These are phyloP conservation scores for Prorops nasuta DNA, from an alignment of 1,140 invertebrate species.

Conservation along the genomic window DNA sequence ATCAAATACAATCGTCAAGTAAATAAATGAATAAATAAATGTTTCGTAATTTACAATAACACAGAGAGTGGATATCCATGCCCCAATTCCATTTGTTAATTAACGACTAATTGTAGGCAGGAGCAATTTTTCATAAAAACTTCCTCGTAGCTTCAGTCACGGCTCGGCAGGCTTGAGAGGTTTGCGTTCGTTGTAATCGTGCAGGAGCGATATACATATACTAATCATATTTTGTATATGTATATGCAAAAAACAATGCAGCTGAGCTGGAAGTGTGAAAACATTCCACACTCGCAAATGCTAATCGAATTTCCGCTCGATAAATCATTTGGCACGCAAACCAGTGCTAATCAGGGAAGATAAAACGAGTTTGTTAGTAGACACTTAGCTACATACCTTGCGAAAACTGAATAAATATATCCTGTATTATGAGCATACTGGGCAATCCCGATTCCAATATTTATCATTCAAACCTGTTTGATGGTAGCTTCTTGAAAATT, in stretches of 20 bases:
- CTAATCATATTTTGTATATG: no score
- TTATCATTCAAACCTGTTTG: background rate
- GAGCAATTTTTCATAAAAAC: background rate
- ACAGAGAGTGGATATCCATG: conserved; percentile 13
- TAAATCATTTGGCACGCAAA: background rate
- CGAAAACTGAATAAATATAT: background rate
- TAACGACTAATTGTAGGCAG: background rate
- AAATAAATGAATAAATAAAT: conserved; percentile 46
- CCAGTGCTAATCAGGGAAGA: background rate
- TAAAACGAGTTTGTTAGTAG: background rate
- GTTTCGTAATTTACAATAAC: conserved; percentile 43
- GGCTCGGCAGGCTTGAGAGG: no score
- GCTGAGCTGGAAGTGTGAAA: background rate
- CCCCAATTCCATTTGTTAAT: background rate
- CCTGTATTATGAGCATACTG: background rate
- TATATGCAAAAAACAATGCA: background rate
- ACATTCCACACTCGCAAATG: background rate
- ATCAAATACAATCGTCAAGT: conserved; percentile 41
- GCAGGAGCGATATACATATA: no score
- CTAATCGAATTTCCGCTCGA: background rate
- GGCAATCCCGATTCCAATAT: background rate
- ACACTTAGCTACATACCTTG: background rate
- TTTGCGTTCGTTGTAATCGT: background rate
- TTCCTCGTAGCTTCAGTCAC: background rate
- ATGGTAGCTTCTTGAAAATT: background rate